Evolutionary conservation across 2,888 invertebrate species (phyloP).

Genomic region (Julus scandinavius): DNA sequence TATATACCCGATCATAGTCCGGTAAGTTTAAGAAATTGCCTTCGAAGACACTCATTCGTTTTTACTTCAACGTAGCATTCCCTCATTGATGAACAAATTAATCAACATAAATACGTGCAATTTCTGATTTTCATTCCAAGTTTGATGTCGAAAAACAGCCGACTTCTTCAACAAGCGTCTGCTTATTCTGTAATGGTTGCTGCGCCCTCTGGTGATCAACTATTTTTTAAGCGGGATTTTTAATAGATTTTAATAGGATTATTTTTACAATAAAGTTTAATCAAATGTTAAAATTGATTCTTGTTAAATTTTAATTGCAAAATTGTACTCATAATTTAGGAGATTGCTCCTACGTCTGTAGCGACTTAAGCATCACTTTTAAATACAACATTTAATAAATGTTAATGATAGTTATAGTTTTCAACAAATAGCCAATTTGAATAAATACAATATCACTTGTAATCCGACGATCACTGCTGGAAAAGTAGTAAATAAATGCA

Average conservation of each 20-base stretch:
- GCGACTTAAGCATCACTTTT: too few relatives aligned
- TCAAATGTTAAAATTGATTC: too few relatives aligned
- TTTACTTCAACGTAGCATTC: not conserved
- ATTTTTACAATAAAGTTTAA: too few relatives aligned
- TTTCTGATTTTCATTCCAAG: not conserved
- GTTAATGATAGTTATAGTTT: too few relatives aligned
- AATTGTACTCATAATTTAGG: too few relatives aligned
- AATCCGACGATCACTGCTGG: not conserved
- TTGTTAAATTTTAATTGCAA: too few relatives aligned
- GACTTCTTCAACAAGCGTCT: conserved; percentile 6
- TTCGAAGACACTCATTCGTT: conserved; percentile 24
- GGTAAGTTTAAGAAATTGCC: not conserved
- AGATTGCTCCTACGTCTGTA: too few relatives aligned
- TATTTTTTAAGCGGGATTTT: too few relatives aligned
- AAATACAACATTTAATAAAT: too few relatives aligned
- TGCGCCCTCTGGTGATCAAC: too few relatives aligned
- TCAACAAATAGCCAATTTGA: too few relatives aligned
- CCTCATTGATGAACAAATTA: conserved; percentile 5
- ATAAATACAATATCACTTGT: not conserved
- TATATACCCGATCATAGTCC: conserved; percentile 24
- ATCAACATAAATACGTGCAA: not conserved
- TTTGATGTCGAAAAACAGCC: not conserved
- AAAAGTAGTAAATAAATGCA: not conserved
- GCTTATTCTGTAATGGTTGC: not conserved
- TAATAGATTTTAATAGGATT: too few relatives aligned